A percentile compares a stretch with the other conserved stretches of the same genome.
Conservation (phyloP, 2,888 invertebrate species). For the Plagodis dolabraria region DNA sequence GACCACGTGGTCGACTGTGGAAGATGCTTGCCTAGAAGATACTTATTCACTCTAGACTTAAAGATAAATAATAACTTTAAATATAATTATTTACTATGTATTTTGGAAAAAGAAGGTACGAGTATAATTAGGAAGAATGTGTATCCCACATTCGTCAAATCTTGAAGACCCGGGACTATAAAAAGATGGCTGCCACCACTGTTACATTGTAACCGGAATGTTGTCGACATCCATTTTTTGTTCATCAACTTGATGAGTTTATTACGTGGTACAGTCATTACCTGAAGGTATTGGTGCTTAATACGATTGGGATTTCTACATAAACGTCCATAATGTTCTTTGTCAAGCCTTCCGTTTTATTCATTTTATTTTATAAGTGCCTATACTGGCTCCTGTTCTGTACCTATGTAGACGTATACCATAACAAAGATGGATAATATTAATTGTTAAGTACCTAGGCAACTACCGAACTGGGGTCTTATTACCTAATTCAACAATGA, state of each 20-base stretch:
- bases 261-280: slow-evolving; percentile 1
- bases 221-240: slow-evolving; percentile 3
- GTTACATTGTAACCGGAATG: slow-evolving; percentile 10
- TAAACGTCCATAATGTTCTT: slow-evolving; percentile 1
- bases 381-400: too few relatives aligned
- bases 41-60: too few relatives aligned
- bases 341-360: slow-evolving; percentile 2
- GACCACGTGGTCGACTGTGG: too few relatives aligned
- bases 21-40: too few relatives aligned
- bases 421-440: too few relatives aligned
- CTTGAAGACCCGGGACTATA: not conserved
- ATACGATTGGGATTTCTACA: slow-evolving; percentile 3
- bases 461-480: too few relatives aligned
- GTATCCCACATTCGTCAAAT: not conserved
- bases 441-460: too few relatives aligned
- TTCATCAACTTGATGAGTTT: slow-evolving; percentile 8
- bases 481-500: too few relatives aligned
- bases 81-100: not conserved
- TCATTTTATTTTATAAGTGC: too few relatives aligned
- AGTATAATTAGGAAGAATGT: not conserved
- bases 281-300: not conserved
- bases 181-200: not conserved
- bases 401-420: too few relatives aligned
- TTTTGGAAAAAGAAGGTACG: not conserved
- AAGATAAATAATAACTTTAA: too few relatives aligned